Evolutionary conservation across 1,140 invertebrate genomes (phyloP), one percentile per base, ranked within the genome.

Genomic region (Limonius californicus): DNA sequence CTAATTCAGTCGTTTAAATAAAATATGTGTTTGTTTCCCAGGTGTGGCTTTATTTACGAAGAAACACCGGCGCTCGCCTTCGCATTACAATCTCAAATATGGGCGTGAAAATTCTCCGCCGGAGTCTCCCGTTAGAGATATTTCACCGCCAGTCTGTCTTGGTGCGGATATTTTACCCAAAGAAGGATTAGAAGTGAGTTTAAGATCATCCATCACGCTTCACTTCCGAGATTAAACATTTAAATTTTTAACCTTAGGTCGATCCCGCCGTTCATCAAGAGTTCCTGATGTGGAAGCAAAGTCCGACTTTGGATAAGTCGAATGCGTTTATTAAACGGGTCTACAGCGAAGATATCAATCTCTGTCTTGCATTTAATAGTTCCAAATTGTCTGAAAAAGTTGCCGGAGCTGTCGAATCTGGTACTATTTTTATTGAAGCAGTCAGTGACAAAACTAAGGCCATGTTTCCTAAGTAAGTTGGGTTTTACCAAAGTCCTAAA

Each of bases 11-110:
- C 23, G 9, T 27, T 27, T 39, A 39, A 39, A 39, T 39, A 39
- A 39, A 39, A 39, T 11, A 39, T 27, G n/a, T 12, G 20, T 50
- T 14, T 12, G 23, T 60, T 21, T 68, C 67, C 8, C 67, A 77
- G 76, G 74, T 54, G 72, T 62, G 23, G 76, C 80, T 45, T 62
- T 85, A 9, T 85, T 85, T 59, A 72, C 81, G 9, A 84, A 80
- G 57, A 85, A 85, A 71, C 85, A 88, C 73, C 79, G 84, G 50
- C 77, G 89, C 59, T 90, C 88, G n/a, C 89, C 89, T 0, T 90
- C 89, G 39, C 89, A 92, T 70, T 89, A 89, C 69, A 88, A 91
- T 75, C 76, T 91, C 12, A 89, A 87, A 65, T 88, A 88, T 67
- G 85, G 86, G 0, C 73, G 86, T 23, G 85, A 86, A 70, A 84